phyloP scores from a whole-genome alignment of 2,113 vertebrate species.

The Urocitellus parryii region DNA sequence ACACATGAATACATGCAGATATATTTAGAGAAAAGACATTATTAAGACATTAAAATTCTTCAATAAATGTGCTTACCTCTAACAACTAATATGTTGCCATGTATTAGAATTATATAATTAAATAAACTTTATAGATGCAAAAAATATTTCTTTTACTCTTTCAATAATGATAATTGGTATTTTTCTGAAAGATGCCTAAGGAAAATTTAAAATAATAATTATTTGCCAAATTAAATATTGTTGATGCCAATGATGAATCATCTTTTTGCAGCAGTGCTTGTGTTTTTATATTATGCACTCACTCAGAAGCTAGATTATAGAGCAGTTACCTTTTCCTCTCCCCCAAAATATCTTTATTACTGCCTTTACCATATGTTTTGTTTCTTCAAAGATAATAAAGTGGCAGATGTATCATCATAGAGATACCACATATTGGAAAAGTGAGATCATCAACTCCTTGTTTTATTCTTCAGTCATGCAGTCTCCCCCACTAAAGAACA shows the following conservation, averaged over 20 bases:
- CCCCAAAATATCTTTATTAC: not conserved
- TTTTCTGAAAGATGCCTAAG: slow-evolving; percentile 23
- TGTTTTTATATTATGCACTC: not conserved
- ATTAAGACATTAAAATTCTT: not conserved
- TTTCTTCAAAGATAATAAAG: not conserved
- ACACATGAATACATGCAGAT: not conserved
- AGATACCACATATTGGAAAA: not conserved
- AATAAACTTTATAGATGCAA: not conserved
- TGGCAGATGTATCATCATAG: not conserved
- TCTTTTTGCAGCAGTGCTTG: not conserved
- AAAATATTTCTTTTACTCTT: not conserved
- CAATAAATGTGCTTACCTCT: not conserved
- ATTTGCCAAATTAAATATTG: not conserved
- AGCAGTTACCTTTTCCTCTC: not conserved
- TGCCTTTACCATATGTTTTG: not conserved
- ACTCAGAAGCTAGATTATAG: not conserved
- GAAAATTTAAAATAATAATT: slow-evolving; percentile 11
- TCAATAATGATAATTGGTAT: not conserved
- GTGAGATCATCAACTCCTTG: not conserved
- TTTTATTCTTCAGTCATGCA: not conserved
- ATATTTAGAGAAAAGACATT: not conserved
- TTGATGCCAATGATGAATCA: not conserved
- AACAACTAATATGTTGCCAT: not conserved
- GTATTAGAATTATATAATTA: not conserved
- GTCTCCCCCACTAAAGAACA: not conserved